These are phyloP conservation scores for Hemiprocne comata DNA, from an alignment of 2,113 vertebrate genomes.

Conservation along the genomic window DNA sequence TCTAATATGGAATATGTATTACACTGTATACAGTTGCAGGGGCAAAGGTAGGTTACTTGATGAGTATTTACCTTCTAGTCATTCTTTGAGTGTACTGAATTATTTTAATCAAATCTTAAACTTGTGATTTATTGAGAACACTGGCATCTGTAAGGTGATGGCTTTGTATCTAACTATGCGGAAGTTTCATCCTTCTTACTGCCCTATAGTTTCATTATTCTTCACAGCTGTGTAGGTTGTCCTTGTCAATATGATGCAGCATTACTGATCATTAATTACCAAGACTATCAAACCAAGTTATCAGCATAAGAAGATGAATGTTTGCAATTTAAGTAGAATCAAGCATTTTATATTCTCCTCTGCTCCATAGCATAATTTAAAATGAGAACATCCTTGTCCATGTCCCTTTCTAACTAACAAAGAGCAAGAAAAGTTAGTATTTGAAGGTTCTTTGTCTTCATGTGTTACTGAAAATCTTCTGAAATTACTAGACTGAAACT, in stretches of 20 bases:
- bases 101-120: not conserved
- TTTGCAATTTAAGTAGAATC: conserved; percentile 14
- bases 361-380: not conserved
- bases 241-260: not conserved
- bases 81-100: not conserved
- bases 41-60: too few relatives aligned
- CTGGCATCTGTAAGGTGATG: not conserved
- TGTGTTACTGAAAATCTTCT: not conserved
- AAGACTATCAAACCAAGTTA: not conserved
- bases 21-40: too few relatives aligned
- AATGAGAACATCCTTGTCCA: not conserved
- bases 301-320: conserved; percentile 4
- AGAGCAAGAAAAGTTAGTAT: not conserved
- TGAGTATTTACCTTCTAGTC: not conserved
- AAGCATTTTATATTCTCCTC: not conserved
- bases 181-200: not conserved
- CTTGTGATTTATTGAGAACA: not conserved
- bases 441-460: not conserved
- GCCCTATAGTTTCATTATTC: not conserved
- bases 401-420: not conserved
- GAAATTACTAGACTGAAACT: not conserved
- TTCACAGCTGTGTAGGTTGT: not conserved
- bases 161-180: not conserved
- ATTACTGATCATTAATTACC: not conserved
- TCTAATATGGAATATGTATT: too few relatives aligned